A percentile compares a stretch with the other conserved stretches of the same genome.
phyloP scores from a whole-genome alignment of 30 jellyfish, hydroid and myxozoan genomes.

The Morbakka virulenta region DNA sequence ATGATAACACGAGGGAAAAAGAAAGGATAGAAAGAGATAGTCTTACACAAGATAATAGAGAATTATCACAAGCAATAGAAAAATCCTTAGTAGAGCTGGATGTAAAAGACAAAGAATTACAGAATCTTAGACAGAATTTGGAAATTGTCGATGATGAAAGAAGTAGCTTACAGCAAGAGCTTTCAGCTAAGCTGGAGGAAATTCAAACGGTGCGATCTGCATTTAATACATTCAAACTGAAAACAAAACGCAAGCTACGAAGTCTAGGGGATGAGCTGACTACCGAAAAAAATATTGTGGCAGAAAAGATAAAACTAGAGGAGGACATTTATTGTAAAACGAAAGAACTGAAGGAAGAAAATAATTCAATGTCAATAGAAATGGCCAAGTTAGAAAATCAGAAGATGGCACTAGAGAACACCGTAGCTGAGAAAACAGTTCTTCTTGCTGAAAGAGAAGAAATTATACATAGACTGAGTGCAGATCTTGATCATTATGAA shows the following conservation, averaged over 20 bases:
- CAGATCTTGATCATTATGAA: background rate
- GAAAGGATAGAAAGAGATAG: background rate
- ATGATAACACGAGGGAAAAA: too few relatives aligned
- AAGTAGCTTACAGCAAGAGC: slow-evolving; percentile 9
- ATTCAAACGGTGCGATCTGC: slow-evolving; percentile 5
- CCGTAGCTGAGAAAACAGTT: too few relatives aligned
- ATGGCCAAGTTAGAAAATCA: background rate
- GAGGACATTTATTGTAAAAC: background rate
- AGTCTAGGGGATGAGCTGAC: background rate
- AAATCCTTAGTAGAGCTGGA: slow-evolving; percentile 18
- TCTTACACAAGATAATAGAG: background rate
- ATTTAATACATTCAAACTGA: too few relatives aligned
- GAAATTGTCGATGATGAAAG: slow-evolving; percentile 5
- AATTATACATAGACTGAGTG: background rate
- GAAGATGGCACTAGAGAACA: background rate
- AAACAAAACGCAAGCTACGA: background rate
- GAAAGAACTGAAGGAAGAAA: background rate
- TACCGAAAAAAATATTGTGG: background rate
- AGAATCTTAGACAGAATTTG: too few relatives aligned
- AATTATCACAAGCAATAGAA: slow-evolving; percentile 20
- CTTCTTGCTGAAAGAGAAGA: slow-evolving; percentile 9
- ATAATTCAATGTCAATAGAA: background rate
- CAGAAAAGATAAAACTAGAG: background rate
- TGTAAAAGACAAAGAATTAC: slow-evolving; percentile 3
- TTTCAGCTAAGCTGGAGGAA: slow-evolving; percentile 31